A percentile compares a stretch with the other conserved stretches of the same genome.
phyloP scores from a whole-genome alignment of 2,113 vertebrate genomes.

The Chlamydotis undulata region DNA sequence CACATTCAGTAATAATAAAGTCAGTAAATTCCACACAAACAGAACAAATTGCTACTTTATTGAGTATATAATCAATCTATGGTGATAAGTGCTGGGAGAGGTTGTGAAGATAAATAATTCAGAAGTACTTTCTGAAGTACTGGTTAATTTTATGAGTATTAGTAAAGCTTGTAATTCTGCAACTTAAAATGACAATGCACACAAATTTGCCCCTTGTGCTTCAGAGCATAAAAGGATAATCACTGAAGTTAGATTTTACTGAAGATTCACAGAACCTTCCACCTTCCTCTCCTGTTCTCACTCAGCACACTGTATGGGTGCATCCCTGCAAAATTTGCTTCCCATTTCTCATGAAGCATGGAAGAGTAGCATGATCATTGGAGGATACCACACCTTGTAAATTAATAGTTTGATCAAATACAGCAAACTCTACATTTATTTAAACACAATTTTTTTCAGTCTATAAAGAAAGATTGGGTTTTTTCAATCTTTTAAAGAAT shows the following conservation, averaged over 20 bases:
- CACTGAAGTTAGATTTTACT: neutral
- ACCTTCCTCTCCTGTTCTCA: neutral
- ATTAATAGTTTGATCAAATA: neutral
- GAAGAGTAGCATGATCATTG: neutral
- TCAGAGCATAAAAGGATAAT: slow-evolving; percentile 16
- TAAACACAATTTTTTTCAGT: neutral
- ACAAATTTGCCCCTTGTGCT: neutral
- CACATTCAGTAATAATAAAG: neutral
- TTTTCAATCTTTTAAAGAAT: neutral
- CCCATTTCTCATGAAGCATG: neutral
- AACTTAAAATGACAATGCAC: neutral
- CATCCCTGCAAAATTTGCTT: neutral
- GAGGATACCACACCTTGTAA: neutral
- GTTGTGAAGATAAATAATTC: slow-evolving; percentile 10
- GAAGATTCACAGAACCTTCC: neutral
- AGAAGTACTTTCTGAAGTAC: slow-evolving; percentile 4
- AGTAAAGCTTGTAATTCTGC: neutral
- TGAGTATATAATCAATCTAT: neutral
- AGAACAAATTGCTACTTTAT: neutral
- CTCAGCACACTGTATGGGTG: neutral
- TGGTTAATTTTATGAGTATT: slow-evolving; percentile 17
- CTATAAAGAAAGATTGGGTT: neutral
- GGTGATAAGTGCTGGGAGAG: neutral
- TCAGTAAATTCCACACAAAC: neutral
- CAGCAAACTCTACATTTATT: neutral